phyloP scores from a whole-genome alignment of 2,113 vertebrate species.

The Petrocephalus zakoni region DNA sequence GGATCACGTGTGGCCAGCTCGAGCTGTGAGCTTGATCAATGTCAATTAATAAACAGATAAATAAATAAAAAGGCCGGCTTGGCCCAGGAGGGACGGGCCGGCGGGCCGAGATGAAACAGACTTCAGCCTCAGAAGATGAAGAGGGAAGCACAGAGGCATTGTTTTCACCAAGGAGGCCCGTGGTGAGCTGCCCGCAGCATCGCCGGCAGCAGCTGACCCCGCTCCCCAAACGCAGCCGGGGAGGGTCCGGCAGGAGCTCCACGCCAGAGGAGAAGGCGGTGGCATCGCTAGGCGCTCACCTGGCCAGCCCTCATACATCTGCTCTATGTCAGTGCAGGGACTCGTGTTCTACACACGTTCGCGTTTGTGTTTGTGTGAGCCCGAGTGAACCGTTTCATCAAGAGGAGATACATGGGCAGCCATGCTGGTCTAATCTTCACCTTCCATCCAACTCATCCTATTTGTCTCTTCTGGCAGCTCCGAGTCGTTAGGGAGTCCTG shows the following conservation, averaged over 20 bases:
- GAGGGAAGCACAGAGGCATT: slow-evolving; percentile 31
- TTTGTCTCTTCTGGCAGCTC: neutral
- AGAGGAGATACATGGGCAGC: neutral
- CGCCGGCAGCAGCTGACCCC: slow-evolving; percentile 46
- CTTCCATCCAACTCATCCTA: neutral
- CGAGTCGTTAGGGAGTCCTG: neutral
- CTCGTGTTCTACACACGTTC: neutral
- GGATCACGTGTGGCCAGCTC: neutral
- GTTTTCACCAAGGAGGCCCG: slow-evolving; percentile 37
- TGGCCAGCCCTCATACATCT: neutral
- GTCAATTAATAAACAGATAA: neutral
- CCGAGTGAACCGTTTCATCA: neutral
- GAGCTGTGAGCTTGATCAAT: neutral
- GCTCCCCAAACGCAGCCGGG: neutral
- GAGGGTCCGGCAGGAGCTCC: neutral
- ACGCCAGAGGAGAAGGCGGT: neutral
- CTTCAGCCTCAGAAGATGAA: slow-evolving; percentile 13
- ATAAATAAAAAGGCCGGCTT: neutral
- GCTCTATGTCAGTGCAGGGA: neutral
- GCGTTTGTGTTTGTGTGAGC: neutral
- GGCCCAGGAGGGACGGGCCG: neutral
- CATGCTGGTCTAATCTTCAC: neutral
- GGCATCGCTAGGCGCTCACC: neutral
- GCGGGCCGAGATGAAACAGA: neutral
- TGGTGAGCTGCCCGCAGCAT: slow-evolving; percentile 46